Percentiles rank a stretch among this genome's conserved stretches.
These are phyloP conservation scores for Dipodomys ordii DNA, from an alignment of 2,113 vertebrate species.

Conservation along the genomic window DNA sequence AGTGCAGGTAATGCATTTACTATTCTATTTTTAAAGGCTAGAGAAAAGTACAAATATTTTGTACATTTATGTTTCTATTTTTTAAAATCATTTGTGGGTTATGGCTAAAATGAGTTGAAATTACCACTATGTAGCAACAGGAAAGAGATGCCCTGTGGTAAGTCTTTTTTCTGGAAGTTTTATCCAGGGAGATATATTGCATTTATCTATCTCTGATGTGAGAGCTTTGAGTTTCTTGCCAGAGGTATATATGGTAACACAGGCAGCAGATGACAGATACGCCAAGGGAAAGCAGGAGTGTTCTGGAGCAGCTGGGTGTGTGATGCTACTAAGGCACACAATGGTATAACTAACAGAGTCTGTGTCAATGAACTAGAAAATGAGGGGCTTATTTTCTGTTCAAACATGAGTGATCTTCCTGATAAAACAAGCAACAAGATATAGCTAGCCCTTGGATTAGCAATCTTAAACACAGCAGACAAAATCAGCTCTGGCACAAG, in stretches of 20 bases:
- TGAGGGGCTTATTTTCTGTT: neutral
- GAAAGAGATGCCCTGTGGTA: neutral
- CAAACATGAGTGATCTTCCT: neutral
- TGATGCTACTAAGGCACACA: neutral
- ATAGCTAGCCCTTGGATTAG: neutral
- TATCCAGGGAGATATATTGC: neutral
- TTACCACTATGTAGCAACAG: neutral
- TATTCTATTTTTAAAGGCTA: constrained; percentile 6
- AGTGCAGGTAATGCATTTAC: constrained; percentile 16
- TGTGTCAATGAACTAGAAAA: neutral
- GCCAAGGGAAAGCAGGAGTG: rapidly evolving
- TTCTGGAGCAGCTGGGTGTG: neutral
- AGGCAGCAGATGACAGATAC: neutral
- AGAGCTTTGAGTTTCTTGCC: neutral
- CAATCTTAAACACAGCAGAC: neutral
- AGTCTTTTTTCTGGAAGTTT: neutral
- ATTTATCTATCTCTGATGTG: neutral
- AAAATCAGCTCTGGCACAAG: neutral
- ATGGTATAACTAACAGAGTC: neutral
- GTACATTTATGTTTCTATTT: neutral
- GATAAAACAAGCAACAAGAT: constrained; percentile 1
- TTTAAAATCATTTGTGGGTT: neutral
- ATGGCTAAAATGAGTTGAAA: neutral
- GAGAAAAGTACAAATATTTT: constrained; percentile 6
- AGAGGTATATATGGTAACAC: neutral